Evolutionary conservation across 2,113 vertebrate species (phyloP).

Genomic region (Poicephalus meyeri): DNA sequence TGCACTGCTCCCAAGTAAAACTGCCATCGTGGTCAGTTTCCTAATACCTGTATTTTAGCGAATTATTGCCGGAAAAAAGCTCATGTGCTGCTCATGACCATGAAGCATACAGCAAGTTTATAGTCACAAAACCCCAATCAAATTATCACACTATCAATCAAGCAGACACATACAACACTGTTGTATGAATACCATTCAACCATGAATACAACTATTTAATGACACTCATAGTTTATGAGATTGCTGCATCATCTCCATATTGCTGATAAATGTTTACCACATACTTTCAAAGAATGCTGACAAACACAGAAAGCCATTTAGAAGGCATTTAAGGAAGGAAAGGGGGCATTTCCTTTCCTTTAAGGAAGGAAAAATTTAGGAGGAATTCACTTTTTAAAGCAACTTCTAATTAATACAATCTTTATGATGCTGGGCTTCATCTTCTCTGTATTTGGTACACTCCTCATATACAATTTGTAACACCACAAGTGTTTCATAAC

Average conservation of each 20-base stretch:
- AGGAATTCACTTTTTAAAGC: neutral
- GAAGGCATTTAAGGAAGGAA: neutral
- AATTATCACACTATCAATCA: neutral
- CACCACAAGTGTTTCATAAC: neutral
- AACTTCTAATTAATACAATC: neutral
- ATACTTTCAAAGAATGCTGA: neutral
- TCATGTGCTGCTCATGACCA: neutral
- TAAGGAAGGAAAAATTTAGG: neutral
- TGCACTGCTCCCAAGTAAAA: neutral
- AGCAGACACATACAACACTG: neutral
- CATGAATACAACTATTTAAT: neutral
- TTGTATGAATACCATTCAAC: neutral
- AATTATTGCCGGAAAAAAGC: neutral
- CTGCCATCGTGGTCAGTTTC: rapidly evolving
- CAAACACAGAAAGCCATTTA: neutral
- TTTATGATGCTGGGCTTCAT: neutral
- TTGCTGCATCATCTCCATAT: neutral
- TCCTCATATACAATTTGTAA: neutral
- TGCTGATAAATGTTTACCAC: neutral
- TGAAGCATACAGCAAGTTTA: neutral
- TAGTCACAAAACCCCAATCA: neutral
- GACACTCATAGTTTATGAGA: neutral
- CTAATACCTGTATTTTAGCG: neutral
- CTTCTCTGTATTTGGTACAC: neutral
- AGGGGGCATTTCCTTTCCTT: neutral